phyloP scores from a whole-genome alignment of 2,113 vertebrate genomes.

The Monopterus albus region DNA sequence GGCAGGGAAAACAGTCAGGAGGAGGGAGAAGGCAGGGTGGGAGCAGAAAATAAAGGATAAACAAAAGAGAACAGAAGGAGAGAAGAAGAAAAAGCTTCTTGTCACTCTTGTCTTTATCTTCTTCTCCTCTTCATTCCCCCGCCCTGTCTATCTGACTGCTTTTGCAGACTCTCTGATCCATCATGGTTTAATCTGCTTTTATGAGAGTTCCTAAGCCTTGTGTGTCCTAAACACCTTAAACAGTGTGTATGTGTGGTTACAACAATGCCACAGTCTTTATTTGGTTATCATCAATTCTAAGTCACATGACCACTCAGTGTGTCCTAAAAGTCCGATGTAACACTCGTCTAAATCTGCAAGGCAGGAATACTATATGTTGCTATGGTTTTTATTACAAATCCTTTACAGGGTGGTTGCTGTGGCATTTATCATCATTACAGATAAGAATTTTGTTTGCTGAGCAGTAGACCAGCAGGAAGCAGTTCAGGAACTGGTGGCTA shows the following conservation, averaged over 20 bases:
- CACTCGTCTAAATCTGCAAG: slow-evolving; percentile 21
- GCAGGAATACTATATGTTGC: slow-evolving; percentile 24
- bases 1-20: slow-evolving; percentile 37
- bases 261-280: slow-evolving; percentile 8
- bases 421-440: slow-evolving; percentile 47
- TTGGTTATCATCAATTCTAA: slow-evolving; percentile 10
- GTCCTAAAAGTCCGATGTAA: slow-evolving; percentile 28
- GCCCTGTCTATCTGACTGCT: slow-evolving; percentile 52
- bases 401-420: background rate
- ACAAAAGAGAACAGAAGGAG: too few relatives aligned
- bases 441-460: background rate
- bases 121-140: slow-evolving; percentile 45
- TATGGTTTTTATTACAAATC: slow-evolving; percentile 42
- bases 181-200: slow-evolving; percentile 57
- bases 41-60: slow-evolving; percentile 29
- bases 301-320: slow-evolving; percentile 7
- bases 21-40: slow-evolving; percentile 14
- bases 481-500: background rate
- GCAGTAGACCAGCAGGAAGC: slow-evolving; percentile 2
- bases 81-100: slow-evolving; percentile 27
- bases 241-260: background rate
- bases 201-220: slow-evolving; percentile 35
- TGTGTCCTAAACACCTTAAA: slow-evolving; percentile 14
- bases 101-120: slow-evolving; percentile 46
- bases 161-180: slow-evolving; percentile 44